These are phyloP conservation scores for Thalassarche chlororhynchos DNA, from an alignment of 2,113 vertebrate genomes.

Conservation along the genomic window DNA sequence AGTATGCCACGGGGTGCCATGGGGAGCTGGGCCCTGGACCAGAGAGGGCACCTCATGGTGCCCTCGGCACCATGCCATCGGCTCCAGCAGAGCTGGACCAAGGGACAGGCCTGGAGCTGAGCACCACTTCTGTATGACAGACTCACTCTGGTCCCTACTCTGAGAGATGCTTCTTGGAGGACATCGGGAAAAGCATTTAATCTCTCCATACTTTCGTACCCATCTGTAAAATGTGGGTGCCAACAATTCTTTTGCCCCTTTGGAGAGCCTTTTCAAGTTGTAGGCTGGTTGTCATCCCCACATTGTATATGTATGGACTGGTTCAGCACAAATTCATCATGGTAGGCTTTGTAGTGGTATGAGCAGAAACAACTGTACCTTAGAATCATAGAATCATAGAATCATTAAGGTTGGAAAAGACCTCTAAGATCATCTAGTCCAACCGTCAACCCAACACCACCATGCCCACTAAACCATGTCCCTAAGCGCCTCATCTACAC, in stretches of 20 bases:
- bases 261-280: neutral
- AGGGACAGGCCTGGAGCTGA: neutral
- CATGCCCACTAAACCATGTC: too few species aligned
- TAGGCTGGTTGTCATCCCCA: neutral
- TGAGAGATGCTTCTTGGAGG: neutral
- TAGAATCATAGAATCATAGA: too few species aligned
- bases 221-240: neutral
- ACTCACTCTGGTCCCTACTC: neutral
- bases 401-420: too few species aligned
- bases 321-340: neutral
- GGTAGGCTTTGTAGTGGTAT: neutral
- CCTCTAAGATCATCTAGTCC: too few species aligned
- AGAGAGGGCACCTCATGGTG: neutral
- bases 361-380: neutral
- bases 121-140: accelerated
- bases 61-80: too few species aligned
- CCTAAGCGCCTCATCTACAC: too few species aligned
- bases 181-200: neutral
- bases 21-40: neutral
- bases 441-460: too few species aligned
- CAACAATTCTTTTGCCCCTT: neutral
- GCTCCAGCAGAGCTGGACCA: neutral
- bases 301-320: too few species aligned
- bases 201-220: neutral
- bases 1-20: accelerated